Evolutionary conservation across 1,140 invertebrate species (phyloP), one percentile per base, ranked within the genome.

Genomic region (Zophobas atratus): DNA sequence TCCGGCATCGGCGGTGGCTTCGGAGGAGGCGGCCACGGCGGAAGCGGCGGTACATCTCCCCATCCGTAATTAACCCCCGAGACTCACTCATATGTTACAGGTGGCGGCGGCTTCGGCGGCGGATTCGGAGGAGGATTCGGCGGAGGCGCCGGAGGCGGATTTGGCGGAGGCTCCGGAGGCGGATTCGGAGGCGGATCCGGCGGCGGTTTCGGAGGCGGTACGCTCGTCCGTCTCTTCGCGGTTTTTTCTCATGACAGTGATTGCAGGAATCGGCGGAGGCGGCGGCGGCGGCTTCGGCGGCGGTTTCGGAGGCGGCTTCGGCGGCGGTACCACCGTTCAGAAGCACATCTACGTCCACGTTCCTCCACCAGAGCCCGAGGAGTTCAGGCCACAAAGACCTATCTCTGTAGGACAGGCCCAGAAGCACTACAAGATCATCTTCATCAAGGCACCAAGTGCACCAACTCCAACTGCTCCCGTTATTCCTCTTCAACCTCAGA

Each of bases 351-450:
- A 96, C 87, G 94, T 96, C 0, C 94, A 96, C 83, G 94, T 96
- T 20, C 94, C 94, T 46, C 91, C 85, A 71, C 88, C 87, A 89
- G 91, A 89, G 88, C 89, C 90, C 72, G 88, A 90, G 80, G 90
- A 92, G 82, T 88, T 92, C 75, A 88, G 91, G 5, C 91, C 93
- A 3, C 92, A 90, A 83, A 91, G 91, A 88, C 91, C 87, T 38
- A 90, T 92, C 72, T 86, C 88, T 0, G 88, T 85, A 80, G 88
- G 87, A 82, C 88, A 83, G 38, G 94, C 94, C 5, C 94, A 95
- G 84, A 96, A 96, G 84, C 94, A 96, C 84, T 96, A 96, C 90
- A 96, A 96, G 86, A 96, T 96, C 81, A 94, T 96, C 51, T 96
- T 96, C 89, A 96, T 96, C 84, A 96, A 96, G 81, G 94, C 94